These are phyloP conservation scores for Selenia dentaria DNA, from an alignment of 2,888 invertebrate genomes.

Conservation along the genomic window DNA sequence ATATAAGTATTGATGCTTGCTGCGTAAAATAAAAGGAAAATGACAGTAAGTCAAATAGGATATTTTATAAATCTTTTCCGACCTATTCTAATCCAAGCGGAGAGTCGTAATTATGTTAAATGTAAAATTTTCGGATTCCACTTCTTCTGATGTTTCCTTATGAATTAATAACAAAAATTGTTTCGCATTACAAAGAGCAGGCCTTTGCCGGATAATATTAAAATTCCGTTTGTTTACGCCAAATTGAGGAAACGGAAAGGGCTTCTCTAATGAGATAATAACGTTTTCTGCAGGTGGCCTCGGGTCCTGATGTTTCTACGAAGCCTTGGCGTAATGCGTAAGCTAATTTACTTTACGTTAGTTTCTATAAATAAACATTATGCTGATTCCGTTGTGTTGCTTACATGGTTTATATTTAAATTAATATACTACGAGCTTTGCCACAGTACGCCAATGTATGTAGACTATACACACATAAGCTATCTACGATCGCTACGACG, in stretches of 20 bases:
- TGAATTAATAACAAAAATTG: slow-evolving; percentile 47
- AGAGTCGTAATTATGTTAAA: slow-evolving; percentile 8
- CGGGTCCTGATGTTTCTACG: slow-evolving; percentile 20
- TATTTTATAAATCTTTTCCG: too few relatives aligned
- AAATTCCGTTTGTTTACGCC: slow-evolving; percentile 68
- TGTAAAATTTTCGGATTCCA: slow-evolving; percentile 12
- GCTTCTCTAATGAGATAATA: slow-evolving; percentile 72
- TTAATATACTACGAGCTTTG: neutral
- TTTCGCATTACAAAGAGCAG: slow-evolving; percentile 49
- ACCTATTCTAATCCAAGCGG: neutral
- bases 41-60: too few relatives aligned
- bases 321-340: slow-evolving; percentile 17
- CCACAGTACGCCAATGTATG: neutral
- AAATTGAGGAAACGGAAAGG: slow-evolving; percentile 65
- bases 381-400: neutral
- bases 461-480: too few relatives aligned
- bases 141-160: slow-evolving; percentile 19
- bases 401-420: neutral
- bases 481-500: too few relatives aligned
- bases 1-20: too few relatives aligned
- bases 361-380: slow-evolving; percentile 2
- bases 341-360: slow-evolving; percentile 20
- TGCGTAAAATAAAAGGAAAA: too few relatives aligned
- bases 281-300: slow-evolving; percentile 46
- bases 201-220: slow-evolving; percentile 57